Base-by-base conservation (phyloP, 2,113 vertebrate genomes). In the Vidua macroura region DNA sequence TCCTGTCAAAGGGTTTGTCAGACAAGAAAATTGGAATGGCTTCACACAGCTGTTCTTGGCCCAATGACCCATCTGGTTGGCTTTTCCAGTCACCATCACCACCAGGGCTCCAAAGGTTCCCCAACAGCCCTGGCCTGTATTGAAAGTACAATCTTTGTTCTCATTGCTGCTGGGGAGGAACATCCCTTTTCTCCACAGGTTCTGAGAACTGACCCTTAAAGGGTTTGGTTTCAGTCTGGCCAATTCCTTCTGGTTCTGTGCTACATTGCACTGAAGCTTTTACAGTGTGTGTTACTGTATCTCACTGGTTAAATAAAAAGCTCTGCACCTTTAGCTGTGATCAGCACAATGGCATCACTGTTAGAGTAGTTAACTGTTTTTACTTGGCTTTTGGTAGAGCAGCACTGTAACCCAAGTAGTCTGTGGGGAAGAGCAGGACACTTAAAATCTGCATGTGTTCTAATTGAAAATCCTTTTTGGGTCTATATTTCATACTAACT, bases 341-440 rank as follows among this genome's bases (percentile, higher is more conserved):
- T 53, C 35, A 74, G 76, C 73, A 20, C 70, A 35, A 14, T 15
- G 24, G 37, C 70, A 52, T 64, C 67, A 43, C 2, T 77, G 55
- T 44, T 85, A 18, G 2, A 46, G 15, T 17, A 48, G 8, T 43
- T 55, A 20, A 20, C 15, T 60, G 27, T 28, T 43, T 73, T 64
- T 19, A 55, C 41, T 41, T 77, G n/a, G 59, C 23, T 64, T 94
- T 74, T 90, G 93, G 81, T 93, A 92, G 89, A 89, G 58, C 39
- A n/a, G n/a, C 77, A 83, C 89, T 93, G 66, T 73, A 76, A 46
- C 46, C 43, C 53, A 52, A 24, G 52, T 69, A 28, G 37, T 70
- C 31, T 79, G 1, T 53, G 59, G 31, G 19, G 80, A 75, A 60
- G 62, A 80, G 49, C 30, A 91, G 78, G 53, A 35, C 58, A 51